Evolutionary conservation across 1,140 invertebrate species (phyloP).

Genomic region (Drosophila paulistorum): DNA sequence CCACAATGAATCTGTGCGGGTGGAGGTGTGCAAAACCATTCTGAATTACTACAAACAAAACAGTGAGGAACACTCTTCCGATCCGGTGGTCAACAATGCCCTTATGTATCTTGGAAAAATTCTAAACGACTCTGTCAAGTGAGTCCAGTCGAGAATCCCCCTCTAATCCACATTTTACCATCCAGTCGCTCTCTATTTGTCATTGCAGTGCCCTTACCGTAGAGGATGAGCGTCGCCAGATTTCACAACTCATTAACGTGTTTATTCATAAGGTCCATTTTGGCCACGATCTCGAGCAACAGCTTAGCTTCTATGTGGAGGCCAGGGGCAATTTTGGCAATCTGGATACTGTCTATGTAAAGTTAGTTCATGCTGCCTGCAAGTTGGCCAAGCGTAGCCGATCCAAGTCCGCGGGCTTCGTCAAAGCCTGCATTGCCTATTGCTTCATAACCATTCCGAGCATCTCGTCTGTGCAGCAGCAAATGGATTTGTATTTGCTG

Average conservation of each 20-base stretch:
- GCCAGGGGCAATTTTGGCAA: conserved; percentile 94
- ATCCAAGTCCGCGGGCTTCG: conserved; percentile 87
- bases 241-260: conserved; percentile 91
- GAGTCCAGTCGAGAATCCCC: conserved; percentile 65
- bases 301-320: conserved; percentile 96
- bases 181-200: conserved; percentile 14
- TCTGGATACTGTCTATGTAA: conserved; percentile 92
- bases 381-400: conserved; percentile 90
- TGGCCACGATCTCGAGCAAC: conserved; percentile 93
- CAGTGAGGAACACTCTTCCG: conserved; percentile 86
- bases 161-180: not conserved
- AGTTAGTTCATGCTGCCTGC: conserved; percentile 94
- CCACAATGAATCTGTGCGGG: conserved; percentile 91
- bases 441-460: conserved; percentile 98
- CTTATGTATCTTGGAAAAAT: conserved; percentile 93
- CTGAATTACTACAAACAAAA: conserved; percentile 86
- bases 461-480: conserved; percentile 88
- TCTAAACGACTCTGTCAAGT: conserved; percentile 97
- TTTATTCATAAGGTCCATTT: conserved; percentile 92
- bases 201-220: conserved; percentile 92
- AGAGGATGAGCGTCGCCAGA: conserved; percentile 95
- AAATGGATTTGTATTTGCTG: conserved; percentile 93
- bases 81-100: conserved; percentile 93
- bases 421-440: conserved; percentile 97
- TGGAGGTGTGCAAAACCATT: conserved; percentile 93